Conservation (phyloP, 2,113 vertebrate species). For the Gadus macrocephalus region DNA sequence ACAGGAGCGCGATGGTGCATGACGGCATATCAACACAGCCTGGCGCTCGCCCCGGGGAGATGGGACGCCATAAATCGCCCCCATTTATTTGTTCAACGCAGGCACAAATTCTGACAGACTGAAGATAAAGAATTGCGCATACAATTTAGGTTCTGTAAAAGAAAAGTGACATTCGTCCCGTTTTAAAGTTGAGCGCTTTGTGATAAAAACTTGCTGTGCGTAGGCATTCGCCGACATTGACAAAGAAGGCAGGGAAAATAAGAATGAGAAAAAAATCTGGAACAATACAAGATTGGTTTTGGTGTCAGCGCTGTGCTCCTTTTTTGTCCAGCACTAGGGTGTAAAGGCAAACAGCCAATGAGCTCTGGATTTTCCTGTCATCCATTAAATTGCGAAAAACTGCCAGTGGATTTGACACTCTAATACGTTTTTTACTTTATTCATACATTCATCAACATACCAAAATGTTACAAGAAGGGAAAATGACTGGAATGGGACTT, state of each 20-base stretch:
- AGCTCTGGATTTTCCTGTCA: no score
- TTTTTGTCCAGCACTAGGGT: no score
- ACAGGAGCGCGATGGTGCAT: not conserved
- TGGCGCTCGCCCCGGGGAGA: slow-evolving; percentile 23
- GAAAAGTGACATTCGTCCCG: slow-evolving; percentile 12
- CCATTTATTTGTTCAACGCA: slow-evolving; percentile 39
- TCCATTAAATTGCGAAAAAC: no score
- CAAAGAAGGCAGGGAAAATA: slow-evolving; percentile 5
- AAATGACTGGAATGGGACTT: no score
- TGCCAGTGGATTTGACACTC: no score
- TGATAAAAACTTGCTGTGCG: slow-evolving; percentile 28
- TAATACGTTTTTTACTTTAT: no score
- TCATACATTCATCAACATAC: no score
- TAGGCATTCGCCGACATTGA: slow-evolving; percentile 6
- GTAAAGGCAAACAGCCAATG: no score
- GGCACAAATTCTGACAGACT: slow-evolving; percentile 33
- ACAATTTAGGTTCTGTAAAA: slow-evolving; percentile 5
- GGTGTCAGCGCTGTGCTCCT: no score
- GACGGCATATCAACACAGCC: slow-evolving; percentile 17
- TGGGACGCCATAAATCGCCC: slow-evolving; percentile 19
- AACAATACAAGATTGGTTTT: no score
- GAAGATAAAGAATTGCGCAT: slow-evolving; percentile 35
- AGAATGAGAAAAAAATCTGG: not conserved
- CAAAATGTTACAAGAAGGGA: no score
- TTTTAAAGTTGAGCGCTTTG: slow-evolving; percentile 32